Evolutionary conservation across 2,888 invertebrate species (phyloP), one percentile per base, ranked within the genome.

Genomic region (Papilio demoleus): DNA sequence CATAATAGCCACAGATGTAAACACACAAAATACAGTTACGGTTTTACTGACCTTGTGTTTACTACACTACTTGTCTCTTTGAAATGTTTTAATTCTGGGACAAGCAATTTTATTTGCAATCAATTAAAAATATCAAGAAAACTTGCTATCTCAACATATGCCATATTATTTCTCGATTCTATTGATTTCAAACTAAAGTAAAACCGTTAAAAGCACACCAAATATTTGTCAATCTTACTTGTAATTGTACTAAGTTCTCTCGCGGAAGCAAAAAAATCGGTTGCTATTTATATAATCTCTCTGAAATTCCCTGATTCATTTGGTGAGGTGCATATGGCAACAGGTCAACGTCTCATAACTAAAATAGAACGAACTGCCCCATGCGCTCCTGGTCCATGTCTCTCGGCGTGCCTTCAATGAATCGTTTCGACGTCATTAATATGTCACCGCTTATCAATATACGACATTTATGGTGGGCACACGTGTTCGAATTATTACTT

Each of bases 321-420:
- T 59, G 76, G 72, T 34, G 36, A 31, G 31, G 50, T 82, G 81
- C 81, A 83, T 76, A 77, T 77, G 77, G 78, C 74, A 80, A 72
- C 84, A 84, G 92, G 92, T 92, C 92, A 92, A 90, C 87, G 92
- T 84, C 88, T 90, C 78, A 70, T 74, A 77, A 80, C 87, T 81
- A 81, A 90, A 92, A 92, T 91, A 92, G 87, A 82, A 74, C 74
- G 76, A 75, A 81, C 79, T 80, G 81, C 77, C 77, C 81, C 77
- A 76, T 76, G 77, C 77, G 82, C 79, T 83, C 82, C 86, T 90
- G 91, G 86, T 79, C 84, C 80, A 79, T 85, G 85, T 90, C 88
- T 88, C 78, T 91, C 90, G 80, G 82, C 78, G 76, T 77, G 79
- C 84, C 82, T 87, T 85, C 82, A 86, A 84, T 85, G 81, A 87